phyloP scores from a whole-genome alignment of 2,888 invertebrate genomes.

The Gandaritis pyraliata region DNA sequence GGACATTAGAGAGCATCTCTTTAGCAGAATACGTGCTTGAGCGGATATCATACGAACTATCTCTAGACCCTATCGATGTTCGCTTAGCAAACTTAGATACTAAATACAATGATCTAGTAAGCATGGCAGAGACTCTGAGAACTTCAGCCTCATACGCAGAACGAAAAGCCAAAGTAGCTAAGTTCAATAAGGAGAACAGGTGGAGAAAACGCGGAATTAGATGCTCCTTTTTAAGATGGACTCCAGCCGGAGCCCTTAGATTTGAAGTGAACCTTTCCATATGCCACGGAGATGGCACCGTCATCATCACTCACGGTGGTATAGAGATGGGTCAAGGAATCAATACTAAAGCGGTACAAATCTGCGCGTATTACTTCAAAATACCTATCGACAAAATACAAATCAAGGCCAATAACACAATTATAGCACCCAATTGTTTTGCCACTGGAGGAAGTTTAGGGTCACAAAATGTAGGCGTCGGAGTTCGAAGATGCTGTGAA shows the following conservation, averaged over 20 bases:
- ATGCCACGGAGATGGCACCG: conserved; percentile 85
- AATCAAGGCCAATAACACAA: conserved; percentile 86
- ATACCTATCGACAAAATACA: conserved; percentile 86
- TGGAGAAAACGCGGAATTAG: conserved; percentile 89
- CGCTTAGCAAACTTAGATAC: conserved; percentile 77
- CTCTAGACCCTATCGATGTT: conserved; percentile 83
- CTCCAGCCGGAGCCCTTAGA: conserved; percentile 57
- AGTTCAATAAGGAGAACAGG: conserved; percentile 86
- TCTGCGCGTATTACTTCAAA: conserved; percentile 86
- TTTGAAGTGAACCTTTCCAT: conserved; percentile 83
- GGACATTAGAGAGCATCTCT: conserved; percentile 80
- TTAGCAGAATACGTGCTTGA: conserved; percentile 86
- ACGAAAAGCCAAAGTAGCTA: conserved; percentile 72
- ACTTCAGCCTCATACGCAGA: conserved; percentile 78
- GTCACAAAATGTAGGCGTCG: conserved; percentile 86
- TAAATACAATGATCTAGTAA: conserved; percentile 53
- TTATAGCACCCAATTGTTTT: conserved; percentile 86
- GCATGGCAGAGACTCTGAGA: conserved; percentile 81
- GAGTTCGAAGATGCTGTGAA: conserved; percentile 78
- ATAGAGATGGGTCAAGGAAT: conserved; percentile 90
- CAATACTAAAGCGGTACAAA: conserved; percentile 87
- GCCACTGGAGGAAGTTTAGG: conserved; percentile 87
- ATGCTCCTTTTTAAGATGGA: conserved; percentile 86
- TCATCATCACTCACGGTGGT: conserved; percentile 86
- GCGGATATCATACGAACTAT: conserved; percentile 80